These are phyloP conservation scores for Parazoanthus atlanticus DNA, from an alignment of 92 coral and sea anemone species.

Conservation along the genomic window DNA sequence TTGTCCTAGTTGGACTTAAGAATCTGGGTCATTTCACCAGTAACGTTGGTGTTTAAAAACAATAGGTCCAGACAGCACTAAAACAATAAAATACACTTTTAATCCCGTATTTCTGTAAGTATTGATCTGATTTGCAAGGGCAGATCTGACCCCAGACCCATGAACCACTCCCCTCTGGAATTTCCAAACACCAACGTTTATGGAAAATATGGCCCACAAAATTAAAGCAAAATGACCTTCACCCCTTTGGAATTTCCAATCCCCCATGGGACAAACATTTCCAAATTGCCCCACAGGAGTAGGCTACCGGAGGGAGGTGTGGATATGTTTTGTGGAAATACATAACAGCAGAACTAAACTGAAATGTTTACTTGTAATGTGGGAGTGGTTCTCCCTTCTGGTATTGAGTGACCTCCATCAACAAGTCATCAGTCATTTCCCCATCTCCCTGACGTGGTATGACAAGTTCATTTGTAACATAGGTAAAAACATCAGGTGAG, in stretches of 20 bases:
- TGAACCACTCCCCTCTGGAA: too few species aligned
- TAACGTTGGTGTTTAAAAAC: constrained; percentile 46
- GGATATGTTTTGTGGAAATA: too few species aligned
- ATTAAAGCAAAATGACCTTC: constrained; percentile 10
- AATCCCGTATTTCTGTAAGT: too few species aligned
- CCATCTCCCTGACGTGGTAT: not conserved
- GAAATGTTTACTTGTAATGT: not conserved
- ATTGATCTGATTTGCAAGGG: too few species aligned
- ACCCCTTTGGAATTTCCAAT: too few species aligned
- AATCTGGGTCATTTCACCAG: constrained; percentile 52
- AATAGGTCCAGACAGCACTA: constrained; percentile 51
- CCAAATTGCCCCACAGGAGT: too few species aligned
- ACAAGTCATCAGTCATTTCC: constrained; percentile 37
- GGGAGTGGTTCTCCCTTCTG: constrained; percentile 24
- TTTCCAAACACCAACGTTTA: too few species aligned
- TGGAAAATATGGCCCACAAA: too few species aligned
- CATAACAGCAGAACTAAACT: not conserved
- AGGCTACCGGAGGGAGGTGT: too few species aligned
- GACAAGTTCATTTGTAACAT: constrained; percentile 32
- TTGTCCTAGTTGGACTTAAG: constrained; percentile 49
- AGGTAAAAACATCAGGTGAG: constrained; percentile 22
- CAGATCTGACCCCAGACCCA: too few species aligned
- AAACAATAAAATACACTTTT: not conserved
- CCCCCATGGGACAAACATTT: too few species aligned
- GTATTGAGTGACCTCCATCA: constrained; percentile 29